These are phyloP conservation scores for Pristionchus exspectatus DNA, from an alignment of 2,888 invertebrate genomes.

Conservation along the genomic window DNA sequence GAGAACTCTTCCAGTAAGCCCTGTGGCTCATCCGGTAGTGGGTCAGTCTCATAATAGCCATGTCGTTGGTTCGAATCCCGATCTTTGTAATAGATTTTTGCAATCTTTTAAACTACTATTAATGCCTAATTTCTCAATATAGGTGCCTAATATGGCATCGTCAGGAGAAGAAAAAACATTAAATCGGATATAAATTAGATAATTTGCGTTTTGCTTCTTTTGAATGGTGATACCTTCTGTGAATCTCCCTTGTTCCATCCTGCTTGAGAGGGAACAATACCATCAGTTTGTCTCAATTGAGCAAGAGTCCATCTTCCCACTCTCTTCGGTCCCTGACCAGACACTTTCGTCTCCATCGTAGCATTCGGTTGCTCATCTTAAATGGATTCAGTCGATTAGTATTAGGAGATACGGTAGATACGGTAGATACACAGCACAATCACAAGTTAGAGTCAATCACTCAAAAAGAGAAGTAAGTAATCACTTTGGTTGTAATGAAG, in stretches of 20 bases:
- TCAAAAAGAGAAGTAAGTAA: neutral
- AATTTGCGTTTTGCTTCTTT: no score
- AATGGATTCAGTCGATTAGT: neutral
- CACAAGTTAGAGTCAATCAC: neutral
- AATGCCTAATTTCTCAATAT: no score
- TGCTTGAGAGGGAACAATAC: constrained; percentile 79
- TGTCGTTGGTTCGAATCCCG: no score
- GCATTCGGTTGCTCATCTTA: constrained; percentile 76
- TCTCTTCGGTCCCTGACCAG: constrained; percentile 73
- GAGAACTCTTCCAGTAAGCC: no score
- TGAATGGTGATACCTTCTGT: constrained; percentile 68
- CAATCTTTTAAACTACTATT: no score
- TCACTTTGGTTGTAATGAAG: neutral
- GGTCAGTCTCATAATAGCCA: no score
- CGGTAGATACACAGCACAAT: neutral
- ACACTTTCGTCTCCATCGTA: constrained; percentile 78
- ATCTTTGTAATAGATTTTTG: no score
- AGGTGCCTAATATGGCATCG: no score
- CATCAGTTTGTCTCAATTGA: constrained; percentile 79
- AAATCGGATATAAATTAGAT: no score
- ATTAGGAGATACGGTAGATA: neutral
- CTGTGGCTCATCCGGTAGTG: no score
- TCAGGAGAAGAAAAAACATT: no score
- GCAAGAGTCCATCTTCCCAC: constrained; percentile 78
- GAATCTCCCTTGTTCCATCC: constrained; percentile 80